Base-by-base conservation (phyloP, 1,140 invertebrate species). In the Panulirus ornatus region DNA sequence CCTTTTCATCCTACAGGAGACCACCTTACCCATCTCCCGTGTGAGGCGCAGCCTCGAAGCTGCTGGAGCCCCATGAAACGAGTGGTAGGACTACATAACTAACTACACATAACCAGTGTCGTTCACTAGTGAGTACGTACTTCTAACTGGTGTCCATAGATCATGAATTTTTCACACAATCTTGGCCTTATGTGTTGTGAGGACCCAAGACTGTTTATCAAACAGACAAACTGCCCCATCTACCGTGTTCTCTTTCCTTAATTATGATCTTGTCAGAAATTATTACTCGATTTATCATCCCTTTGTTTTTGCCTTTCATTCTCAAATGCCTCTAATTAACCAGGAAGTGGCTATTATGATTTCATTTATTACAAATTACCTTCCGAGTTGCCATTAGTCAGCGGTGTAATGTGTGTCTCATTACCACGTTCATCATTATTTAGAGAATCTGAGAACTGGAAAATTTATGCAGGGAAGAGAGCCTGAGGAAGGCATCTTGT, bases 271-370 rank as follows among this genome's bases (percentile, higher is more conserved):
- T 22, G 58, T 2, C n/a, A 19, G 58, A 19, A 66, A 27, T 66
- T 66, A 66, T 5, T 27, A 27, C 58, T 30, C n/a, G 30, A 66
- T 66, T 8, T 66, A 66, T 66, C 58, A 27, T 27, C 0, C 3
- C 58, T 66, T 19, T 66, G 58, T 66, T 66, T 66, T 66, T 66
- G 58, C 30, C 58, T 66, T 66, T 27, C 58, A 30, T 66, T 66
- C 58, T 66, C 58, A 66, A 66, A 66, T 66, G 58, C 58, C 58
- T 66, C 58, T 66, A 66, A 66, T 66, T 66, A 66, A 66, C 58
- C 58, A 27, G 11, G 58, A 66, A 66, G n/a, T 66, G 58, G n/a
- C 58, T 27, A 66, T 66, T 66, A 27, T 66, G 58, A 27, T 66
- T 66, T 66, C 30, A 66, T 66, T 30, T 66, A 66, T 66, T 30